These are phyloP conservation scores for Mastomys coucha DNA, from an alignment of 2,113 vertebrate species.

Conservation along the genomic window DNA sequence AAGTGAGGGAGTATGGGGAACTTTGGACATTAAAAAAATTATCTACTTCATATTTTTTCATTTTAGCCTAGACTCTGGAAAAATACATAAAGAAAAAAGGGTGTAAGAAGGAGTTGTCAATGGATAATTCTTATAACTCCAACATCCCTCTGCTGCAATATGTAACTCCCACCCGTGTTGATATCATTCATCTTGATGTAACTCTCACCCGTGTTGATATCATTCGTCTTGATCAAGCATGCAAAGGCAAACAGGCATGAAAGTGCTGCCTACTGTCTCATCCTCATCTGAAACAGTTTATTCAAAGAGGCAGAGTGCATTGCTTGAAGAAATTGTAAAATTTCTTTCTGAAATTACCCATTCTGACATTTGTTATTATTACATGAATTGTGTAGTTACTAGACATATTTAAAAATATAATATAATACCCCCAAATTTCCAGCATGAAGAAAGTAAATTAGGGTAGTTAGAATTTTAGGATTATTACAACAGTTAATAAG, in stretches of 20 bases:
- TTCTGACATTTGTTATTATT: neutral
- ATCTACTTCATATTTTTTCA: neutral
- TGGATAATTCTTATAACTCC: neutral
- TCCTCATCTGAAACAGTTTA: rapidly evolving
- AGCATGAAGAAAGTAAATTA: slow-evolving; percentile 2
- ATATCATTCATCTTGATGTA: rapidly evolving
- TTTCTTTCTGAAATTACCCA: neutral
- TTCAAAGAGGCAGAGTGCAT: neutral
- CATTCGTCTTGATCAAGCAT: neutral
- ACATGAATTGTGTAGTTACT: neutral
- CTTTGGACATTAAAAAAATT: neutral
- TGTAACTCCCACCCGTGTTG: rapidly evolving
- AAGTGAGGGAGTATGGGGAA: neutral
- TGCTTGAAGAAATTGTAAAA: neutral
- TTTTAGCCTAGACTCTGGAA: neutral
- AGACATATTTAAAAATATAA: slow-evolving; percentile 25
- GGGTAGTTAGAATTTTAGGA: slow-evolving; percentile 56
- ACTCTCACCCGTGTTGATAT: rapidly evolving
- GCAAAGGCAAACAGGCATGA: neutral
- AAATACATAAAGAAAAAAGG: neutral
- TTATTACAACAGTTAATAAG: slow-evolving; percentile 61
- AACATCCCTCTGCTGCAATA: neutral
- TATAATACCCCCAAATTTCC: slow-evolving; percentile 27
- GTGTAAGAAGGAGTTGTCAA: neutral
- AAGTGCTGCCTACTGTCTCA: no score